phyloP scores from a whole-genome alignment of 1,140 invertebrate species.

The Drosophila guanche region DNA sequence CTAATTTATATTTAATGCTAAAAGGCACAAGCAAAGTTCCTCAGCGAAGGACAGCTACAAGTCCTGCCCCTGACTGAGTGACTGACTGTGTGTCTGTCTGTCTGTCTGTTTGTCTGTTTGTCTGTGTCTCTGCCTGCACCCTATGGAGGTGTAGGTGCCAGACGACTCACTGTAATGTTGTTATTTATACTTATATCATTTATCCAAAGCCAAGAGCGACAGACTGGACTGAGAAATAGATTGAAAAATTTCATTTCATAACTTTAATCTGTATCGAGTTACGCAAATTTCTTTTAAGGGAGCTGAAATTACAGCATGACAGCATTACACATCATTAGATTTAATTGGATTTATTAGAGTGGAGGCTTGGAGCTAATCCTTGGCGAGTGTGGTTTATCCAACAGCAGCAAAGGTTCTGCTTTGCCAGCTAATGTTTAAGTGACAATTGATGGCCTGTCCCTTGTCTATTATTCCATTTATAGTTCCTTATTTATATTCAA shows the following conservation, averaged over 20 bases:
- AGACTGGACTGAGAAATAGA: constrained; percentile 7
- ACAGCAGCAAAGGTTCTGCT: too few relatives aligned
- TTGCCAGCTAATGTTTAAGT: too few relatives aligned
- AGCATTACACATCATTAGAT: constrained; percentile 15
- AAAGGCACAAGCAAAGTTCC: constrained; percentile 26
- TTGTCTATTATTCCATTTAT: too few relatives aligned
- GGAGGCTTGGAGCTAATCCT: not conserved
- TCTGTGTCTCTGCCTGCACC: too few relatives aligned
- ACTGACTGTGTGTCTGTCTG: too few relatives aligned
- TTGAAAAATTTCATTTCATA: constrained; percentile 32
- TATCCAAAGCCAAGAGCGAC: constrained; percentile 8
- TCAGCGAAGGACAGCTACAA: not conserved
- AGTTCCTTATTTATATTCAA: too few relatives aligned
- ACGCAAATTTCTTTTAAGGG: constrained; percentile 8
- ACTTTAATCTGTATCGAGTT: constrained; percentile 31
- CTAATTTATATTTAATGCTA: constrained; percentile 77
- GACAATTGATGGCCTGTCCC: too few relatives aligned
- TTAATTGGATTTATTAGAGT: constrained; percentile 33
- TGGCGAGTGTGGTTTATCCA: too few relatives aligned
- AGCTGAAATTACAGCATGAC: not conserved
- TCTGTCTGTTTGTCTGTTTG: too few relatives aligned
- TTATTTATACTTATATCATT: constrained; percentile 60
- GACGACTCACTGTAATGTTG: constrained; percentile 57
- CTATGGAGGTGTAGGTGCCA: constrained; percentile 47
- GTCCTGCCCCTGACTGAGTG: too few relatives aligned